Percentiles rank a stretch among this genome's conserved stretches.
Evolutionary conservation across 2,888 invertebrate genomes (phyloP).

Genomic region (Polyommatus iphigenia): DNA sequence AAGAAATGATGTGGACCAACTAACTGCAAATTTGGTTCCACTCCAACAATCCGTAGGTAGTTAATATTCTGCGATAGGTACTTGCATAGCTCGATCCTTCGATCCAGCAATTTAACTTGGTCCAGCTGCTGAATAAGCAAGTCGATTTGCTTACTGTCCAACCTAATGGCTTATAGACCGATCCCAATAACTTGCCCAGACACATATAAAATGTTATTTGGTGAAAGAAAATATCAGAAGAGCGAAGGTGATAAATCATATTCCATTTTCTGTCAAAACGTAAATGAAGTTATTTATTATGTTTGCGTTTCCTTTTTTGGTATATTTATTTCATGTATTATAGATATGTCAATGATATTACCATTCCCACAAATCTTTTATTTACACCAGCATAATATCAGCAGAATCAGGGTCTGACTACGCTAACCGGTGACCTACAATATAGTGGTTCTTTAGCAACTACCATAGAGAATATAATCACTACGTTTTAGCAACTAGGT

Average conservation of each 20-base stretch:
- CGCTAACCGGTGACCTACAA: too few relatives aligned
- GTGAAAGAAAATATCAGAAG: background rate
- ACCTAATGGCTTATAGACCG: background rate
- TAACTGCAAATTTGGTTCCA: background rate
- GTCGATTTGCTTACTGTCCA: background rate
- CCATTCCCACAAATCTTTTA: too few relatives aligned
- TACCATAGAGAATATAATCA: too few relatives aligned
- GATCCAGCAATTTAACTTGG: background rate
- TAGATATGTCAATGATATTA: background rate
- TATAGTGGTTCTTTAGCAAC: too few relatives aligned
- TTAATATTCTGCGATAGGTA: background rate
- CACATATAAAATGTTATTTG: background rate
- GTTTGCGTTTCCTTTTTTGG: background rate
- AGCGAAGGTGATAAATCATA: background rate
- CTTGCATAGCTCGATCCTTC: background rate
- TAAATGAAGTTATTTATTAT: conserved; percentile 7
- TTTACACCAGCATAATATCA: too few relatives aligned
- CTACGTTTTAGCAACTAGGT: too few relatives aligned
- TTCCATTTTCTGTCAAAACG: background rate
- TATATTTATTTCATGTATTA: background rate
- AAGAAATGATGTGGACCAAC: background rate
- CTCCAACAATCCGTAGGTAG: background rate
- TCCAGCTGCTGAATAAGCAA: conserved; percentile 4
- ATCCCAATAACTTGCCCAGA: background rate
- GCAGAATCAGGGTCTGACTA: too few relatives aligned